Conservation (phyloP, 92 coral and sea anemone species). For the Pocillopora meandrina region DNA sequence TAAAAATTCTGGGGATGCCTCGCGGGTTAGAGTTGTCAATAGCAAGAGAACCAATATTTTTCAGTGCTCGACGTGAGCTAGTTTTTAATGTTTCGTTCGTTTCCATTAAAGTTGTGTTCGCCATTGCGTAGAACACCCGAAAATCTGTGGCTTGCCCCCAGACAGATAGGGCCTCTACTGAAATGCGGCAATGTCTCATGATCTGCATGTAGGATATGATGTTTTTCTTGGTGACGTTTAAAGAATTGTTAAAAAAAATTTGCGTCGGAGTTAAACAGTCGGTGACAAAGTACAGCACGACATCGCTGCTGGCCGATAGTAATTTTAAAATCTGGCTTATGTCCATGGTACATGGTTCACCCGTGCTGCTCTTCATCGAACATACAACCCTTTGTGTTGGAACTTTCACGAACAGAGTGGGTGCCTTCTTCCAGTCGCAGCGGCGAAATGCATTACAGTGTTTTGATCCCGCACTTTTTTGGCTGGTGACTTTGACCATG, state of each 20-base stretch:
- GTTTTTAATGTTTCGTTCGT: slow-evolving; percentile 24
- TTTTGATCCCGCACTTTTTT: background rate
- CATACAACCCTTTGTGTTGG: background rate
- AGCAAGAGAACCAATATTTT: slow-evolving; percentile 56
- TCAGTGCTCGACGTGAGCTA: slow-evolving; percentile 31
- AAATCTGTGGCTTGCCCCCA: slow-evolving; percentile 74
- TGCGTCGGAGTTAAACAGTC: slow-evolving; percentile 28
- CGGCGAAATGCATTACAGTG: background rate
- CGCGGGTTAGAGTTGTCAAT: slow-evolving; percentile 26
- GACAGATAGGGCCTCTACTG: slow-evolving; percentile 44
- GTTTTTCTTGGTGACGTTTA: slow-evolving; percentile 51
- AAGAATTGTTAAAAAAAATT: slow-evolving; percentile 43
- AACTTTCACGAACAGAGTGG: slow-evolving; percentile 16
- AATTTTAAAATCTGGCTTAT: slow-evolving; percentile 18
- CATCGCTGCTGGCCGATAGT: background rate
- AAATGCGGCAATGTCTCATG: slow-evolving; percentile 43
- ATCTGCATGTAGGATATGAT: slow-evolving; percentile 47
- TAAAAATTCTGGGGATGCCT: slow-evolving; percentile 49
- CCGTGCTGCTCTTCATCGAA: background rate
- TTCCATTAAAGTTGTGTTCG: slow-evolving; percentile 43
- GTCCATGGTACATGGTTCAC: slow-evolving; percentile 34
- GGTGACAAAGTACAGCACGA: slow-evolving; percentile 18
- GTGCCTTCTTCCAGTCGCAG: background rate
- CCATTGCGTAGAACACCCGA: slow-evolving; percentile 43
- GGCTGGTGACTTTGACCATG: background rate